Base-by-base conservation (phyloP, 1,140 invertebrate genomes). In the Zaprionus ornatus region DNA sequence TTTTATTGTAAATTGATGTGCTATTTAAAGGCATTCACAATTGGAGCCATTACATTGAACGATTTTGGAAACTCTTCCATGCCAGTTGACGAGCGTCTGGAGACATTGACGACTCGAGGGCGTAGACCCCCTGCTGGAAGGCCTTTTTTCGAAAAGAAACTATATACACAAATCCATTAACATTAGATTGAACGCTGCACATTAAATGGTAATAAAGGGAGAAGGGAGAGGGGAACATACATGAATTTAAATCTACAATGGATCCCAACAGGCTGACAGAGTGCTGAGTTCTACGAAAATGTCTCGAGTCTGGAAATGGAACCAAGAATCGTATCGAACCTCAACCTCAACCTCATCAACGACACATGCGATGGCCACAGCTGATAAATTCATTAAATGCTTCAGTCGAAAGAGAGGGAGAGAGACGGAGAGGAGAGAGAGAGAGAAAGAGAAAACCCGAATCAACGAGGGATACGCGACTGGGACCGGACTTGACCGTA, bases 311-410 rank as follows among this genome's bases (percentile, higher is more conserved):
- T 35, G 37, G 4, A 60, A 78, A 82, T 69, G 69, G 61, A 74
- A 82, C 63, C 74, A 25, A 21, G 12, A 25, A 68, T 50, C 19
- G 52, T 74, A 57, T 25, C 48, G 52, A 62, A 70, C 77, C 68
- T 55, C 74, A 56, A 23, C 64, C 23, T 45, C 12, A 40, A 48
- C 19, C 45, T 50, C 45, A 50, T 50, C 45, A 50, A 4, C 45
- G 70, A 67, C 42, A 54, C 56, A 64, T 56, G 59, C 77, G 82
- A 86, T 86, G 79, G 83, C 74, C 65, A 67, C 83, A 87, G 84
- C 84, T 84, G 80, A 88, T 84, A 88, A 88, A 83, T 87, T 88
- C 85, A 80, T 88, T 88, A 75, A 88, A 84, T 78, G 74, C 78
- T 66, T 68, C 62, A 80, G 61, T 60, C 45, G 57, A 45, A 45